Base-by-base conservation (phyloP, 2,113 vertebrate genomes). In the Rhabdomys dilectus region DNA sequence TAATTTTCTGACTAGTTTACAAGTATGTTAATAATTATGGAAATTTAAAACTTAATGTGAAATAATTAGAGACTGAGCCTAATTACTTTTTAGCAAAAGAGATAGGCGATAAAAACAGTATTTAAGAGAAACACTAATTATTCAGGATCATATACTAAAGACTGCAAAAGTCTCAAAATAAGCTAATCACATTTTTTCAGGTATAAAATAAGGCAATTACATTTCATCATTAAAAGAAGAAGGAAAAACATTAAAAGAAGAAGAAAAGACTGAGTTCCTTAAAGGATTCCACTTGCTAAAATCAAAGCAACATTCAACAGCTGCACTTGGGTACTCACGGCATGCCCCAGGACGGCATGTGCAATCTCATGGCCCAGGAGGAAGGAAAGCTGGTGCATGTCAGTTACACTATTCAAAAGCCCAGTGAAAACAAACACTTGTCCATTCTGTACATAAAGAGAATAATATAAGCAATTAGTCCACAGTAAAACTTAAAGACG, bases 331-430 rank as follows among this genome's bases (percentile, higher is more conserved):
- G 93, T 89, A 99, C 99, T 99, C 98, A 99, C 99, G 11, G 99
- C 98, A 51, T 99, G 99, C 91, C 99, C 99, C 85, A 99, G 98
- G 36, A 99, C 84, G 36, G 99, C 99, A 0, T 99, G 99, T 96
- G 99, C 99, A 98, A 99, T 99, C 98, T 99, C 99, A 84, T 99
- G 99, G 91, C 99, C 99, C 96, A 99, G 97, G 97, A 99, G 98
- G 93, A 99, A 98, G 88, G 98, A 98, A 16, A 99, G 99, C 97
- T 99, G 99, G 98, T 99, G 99, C 81, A 98, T 75, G 96, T 99
- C 99, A 64, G 98, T 98, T 89, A 99, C 98, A 1, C 98, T 98
- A 2, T 99, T 97, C 90, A 99, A 97, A 98, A 99, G 99, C 70
- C 99, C 99, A n/a, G 99, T 99, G 93, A 99, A 99, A 95, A 99